Evolutionary conservation across 92 coral and sea anemone genomes (phyloP).

Genomic region (Umimayanthus kanabou): DNA sequence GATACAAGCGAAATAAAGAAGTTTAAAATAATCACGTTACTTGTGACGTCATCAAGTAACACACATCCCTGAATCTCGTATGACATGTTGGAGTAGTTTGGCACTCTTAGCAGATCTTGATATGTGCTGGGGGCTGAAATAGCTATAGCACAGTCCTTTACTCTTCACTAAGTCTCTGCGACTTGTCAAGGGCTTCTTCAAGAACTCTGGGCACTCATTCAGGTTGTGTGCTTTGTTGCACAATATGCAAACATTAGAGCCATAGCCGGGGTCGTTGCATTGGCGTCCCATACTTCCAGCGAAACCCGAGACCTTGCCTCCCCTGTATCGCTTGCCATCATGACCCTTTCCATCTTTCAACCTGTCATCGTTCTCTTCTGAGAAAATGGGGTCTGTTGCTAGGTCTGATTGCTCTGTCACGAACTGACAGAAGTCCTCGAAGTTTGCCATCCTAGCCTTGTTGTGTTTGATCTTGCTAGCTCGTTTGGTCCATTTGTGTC

Average conservation of each 20-base stretch:
- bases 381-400: slow-evolving; percentile 64
- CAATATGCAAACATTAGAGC: slow-evolving; percentile 42
- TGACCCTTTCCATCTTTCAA: no score
- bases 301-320: slow-evolving; percentile 42
- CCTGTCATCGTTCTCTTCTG: slow-evolving; percentile 34
- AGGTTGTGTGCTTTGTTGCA: slow-evolving; percentile 59
- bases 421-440: slow-evolving; percentile 54
- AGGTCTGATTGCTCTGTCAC: slow-evolving; percentile 63
- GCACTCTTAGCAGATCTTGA: no score
- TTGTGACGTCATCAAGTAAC: no score
- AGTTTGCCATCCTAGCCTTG: no score
- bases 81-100: no score
- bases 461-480: no score
- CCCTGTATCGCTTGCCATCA: no score
- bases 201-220: slow-evolving; percentile 67
- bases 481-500: slow-evolving; percentile 62
- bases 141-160: slow-evolving; percentile 63
- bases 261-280: background rate
- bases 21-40: no score
- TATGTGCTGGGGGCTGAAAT: slow-evolving; percentile 53
- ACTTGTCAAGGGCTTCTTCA: slow-evolving; percentile 49
- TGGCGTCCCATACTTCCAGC: no score
- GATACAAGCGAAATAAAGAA: no score
- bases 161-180: no score
- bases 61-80: no score